Evolutionary conservation across 2,888 invertebrate species (phyloP), one percentile per base, ranked within the genome.

Genomic region (Perithous albicinctus): DNA sequence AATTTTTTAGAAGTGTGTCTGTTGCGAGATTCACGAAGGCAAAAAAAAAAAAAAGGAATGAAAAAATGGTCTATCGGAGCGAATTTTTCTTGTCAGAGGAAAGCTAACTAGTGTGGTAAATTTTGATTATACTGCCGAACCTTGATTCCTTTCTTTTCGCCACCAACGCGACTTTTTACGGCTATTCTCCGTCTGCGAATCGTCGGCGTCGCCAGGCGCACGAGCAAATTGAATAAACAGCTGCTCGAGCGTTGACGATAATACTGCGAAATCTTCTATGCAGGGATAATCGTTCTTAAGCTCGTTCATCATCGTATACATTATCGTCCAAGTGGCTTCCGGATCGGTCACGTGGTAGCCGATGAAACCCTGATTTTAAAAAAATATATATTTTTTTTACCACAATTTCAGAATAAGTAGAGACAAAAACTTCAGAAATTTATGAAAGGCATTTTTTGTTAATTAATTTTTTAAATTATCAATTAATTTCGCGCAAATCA

Each of bases 181-280:
- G 0, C 20, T 35, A 4, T 56, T 35, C 7, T 32, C 56, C 1
- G 51, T 3, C 7, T 74, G 59, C 0, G 46, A 18, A 6, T 78
- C 54, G 3, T 61, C 75, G 0, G 35, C 20, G 1, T 66, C 76
- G 38, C 54, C 46, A 1, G 79, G 70, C n/a, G 89, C 87, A 66
- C 90, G 89, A 18, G 92, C 92, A 63, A 93, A 92, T 66, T 92
- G 90, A 51, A 93, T 88, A 67, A 93, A 93, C 38, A 92, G 83
- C 78, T 92, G 92, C 64, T 93, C 92, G 35, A 93, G 86, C 2
- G 92, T 92, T 10, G 92, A 91, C 3, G 92, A 93, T 43, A 91
- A 82, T 66, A 92, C 90, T 0, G 90, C 89, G 26, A 90, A 93
- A 85, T 93, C 92, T 26, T 92, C 90, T 63, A 93, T 89, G 41